These are phyloP conservation scores for Petrolisthes cinctipes DNA, from an alignment of 2,888 invertebrate species.

Conservation along the genomic window DNA sequence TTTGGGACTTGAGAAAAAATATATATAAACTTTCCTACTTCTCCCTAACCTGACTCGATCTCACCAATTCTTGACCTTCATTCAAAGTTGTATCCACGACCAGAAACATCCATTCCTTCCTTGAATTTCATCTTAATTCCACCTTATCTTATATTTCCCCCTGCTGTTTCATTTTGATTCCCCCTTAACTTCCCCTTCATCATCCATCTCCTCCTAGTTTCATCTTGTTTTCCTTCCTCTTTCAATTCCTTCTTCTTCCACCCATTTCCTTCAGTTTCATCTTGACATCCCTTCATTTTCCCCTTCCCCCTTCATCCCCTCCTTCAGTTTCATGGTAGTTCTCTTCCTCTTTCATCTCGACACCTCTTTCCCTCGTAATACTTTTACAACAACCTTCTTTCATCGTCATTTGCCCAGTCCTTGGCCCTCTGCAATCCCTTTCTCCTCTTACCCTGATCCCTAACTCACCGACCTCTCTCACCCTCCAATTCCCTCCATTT, in stretches of 20 bases:
- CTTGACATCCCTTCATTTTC: not conserved
- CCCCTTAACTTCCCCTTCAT: too few species aligned
- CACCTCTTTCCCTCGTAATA: not conserved
- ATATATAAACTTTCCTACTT: not conserved
- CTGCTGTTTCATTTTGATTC: too few species aligned
- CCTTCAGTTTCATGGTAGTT: not conserved
- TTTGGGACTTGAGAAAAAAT: not conserved
- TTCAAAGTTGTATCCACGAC: too few species aligned
- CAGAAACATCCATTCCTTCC: too few species aligned
- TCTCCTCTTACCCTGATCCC: not conserved
- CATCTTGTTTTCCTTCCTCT: too few species aligned
- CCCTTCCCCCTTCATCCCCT: not conserved
- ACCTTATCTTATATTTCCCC: too few species aligned
- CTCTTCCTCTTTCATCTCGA: not conserved
- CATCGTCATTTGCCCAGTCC: not conserved
- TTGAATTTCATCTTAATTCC: too few species aligned
- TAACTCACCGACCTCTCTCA: too few species aligned
- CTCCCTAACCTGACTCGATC: not conserved
- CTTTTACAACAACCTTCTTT: not conserved
- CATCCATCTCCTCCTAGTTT: too few species aligned
- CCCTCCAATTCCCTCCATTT: too few species aligned
- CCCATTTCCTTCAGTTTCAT: not conserved
- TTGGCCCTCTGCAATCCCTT: not conserved
- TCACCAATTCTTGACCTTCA: not conserved
- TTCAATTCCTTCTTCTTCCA: too few species aligned